A percentile compares a stretch with the other conserved stretches of the same genome.
phyloP scores from a whole-genome alignment of 2,113 vertebrate genomes.

The Malurus cyaneus region DNA sequence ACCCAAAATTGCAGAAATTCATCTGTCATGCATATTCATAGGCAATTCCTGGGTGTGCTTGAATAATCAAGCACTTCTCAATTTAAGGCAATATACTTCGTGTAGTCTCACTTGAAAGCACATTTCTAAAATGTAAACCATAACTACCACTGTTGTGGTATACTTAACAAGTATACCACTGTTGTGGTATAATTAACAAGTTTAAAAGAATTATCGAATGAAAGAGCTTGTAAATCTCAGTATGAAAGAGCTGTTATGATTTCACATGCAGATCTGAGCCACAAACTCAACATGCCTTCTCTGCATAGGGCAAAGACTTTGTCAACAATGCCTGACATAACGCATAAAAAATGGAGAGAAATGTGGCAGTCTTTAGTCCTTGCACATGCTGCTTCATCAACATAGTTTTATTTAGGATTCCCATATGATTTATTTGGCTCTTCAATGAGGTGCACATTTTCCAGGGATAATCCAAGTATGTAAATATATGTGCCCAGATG shows the following conservation, averaged over 20 bases:
- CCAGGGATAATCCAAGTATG: constrained; percentile 14
- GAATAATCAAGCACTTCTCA: background rate
- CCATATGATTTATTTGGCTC: constrained; percentile 18
- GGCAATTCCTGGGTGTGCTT: background rate
- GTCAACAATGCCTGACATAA: background rate
- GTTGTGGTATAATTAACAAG: background rate
- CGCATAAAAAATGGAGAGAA: background rate
- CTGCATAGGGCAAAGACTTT: background rate
- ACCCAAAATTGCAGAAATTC: constrained; percentile 29
- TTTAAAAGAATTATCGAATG: background rate
- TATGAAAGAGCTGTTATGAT: background rate
- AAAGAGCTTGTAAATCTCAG: background rate
- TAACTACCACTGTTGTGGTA: background rate
- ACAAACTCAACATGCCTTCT: background rate
- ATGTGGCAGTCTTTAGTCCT: background rate
- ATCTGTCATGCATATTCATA: background rate
- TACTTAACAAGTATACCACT: background rate
- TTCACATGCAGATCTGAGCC: background rate
- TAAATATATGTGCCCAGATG: background rate
- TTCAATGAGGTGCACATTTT: constrained; percentile 18
- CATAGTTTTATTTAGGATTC: constrained; percentile 31
- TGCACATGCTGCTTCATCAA: background rate
- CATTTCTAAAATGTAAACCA: background rate
- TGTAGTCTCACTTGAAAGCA: background rate
- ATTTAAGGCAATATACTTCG: constrained; percentile 7